Evolutionary conservation across 1,140 invertebrate species (phyloP).

Genomic region (Lasaia peninsularis): DNA sequence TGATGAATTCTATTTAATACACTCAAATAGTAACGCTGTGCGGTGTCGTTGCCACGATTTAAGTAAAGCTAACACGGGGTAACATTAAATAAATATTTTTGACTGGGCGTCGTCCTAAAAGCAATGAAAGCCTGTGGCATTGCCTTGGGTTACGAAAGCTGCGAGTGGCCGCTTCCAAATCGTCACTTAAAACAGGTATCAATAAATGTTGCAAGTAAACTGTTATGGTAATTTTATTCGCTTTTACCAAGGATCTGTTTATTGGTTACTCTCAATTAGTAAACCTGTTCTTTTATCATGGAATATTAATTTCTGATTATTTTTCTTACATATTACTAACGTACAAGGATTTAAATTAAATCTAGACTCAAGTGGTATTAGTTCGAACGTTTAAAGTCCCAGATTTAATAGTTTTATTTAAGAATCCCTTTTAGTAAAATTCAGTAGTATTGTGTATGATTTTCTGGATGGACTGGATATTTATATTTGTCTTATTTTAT

Average conservation of each 20-base stretch:
- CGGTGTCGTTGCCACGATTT: neutral
- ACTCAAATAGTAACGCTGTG: neutral
- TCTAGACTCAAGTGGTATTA: too few species aligned
- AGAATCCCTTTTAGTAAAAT: too few species aligned
- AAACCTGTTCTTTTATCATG: neutral
- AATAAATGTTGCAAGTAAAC: slow-evolving; percentile 12
- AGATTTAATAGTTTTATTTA: too few species aligned
- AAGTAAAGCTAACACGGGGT: neutral
- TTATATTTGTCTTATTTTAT: too few species aligned
- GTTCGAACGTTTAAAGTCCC: too few species aligned
- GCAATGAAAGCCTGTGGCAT: slow-evolving; percentile 16
- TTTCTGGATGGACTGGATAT: too few species aligned
- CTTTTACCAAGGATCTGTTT: slow-evolving; percentile 11
- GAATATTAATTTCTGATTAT: neutral
- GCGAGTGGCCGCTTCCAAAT: slow-evolving; percentile 7
- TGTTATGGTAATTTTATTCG: slow-evolving; percentile 11
- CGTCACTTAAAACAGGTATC: slow-evolving; percentile 8
- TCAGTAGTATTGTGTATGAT: too few species aligned
- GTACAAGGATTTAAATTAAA: too few species aligned
- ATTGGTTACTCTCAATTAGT: slow-evolving; percentile 1
- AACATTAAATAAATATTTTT: slow-evolving; percentile 4
- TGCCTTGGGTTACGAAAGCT: slow-evolving; percentile 10
- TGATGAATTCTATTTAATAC: slow-evolving; percentile 11
- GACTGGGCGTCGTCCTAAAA: neutral
- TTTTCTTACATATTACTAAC: neutral